Evolutionary conservation across 2,888 invertebrate species (phyloP), one percentile per base, ranked within the genome.

Genomic region (Athalia cordata): DNA sequence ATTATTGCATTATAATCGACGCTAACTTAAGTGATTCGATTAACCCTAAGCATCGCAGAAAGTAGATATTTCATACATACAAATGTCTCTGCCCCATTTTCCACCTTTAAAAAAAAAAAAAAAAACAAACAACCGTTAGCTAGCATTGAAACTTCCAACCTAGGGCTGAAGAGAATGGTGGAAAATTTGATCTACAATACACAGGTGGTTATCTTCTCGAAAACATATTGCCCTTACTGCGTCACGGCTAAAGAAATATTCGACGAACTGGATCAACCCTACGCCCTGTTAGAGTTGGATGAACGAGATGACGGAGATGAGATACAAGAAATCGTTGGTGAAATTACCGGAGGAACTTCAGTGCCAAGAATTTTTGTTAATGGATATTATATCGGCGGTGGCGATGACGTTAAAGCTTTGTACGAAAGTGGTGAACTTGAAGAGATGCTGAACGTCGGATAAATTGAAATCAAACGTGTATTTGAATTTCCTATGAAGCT

Each of bases 321-420:
- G 9, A 79, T 79, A 4, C 74, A 77, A 13, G 55, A 75, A 13
- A 75, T 78, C 62, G 47, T 79, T 43, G 79, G 15, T 3, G 11
- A 49, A 4, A 75, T 79, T 0, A 79, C 79, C 3, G 79, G 79
- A 6, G 74, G 67, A 49, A 78, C 61, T 11, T 78, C 79, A n/a
- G 79, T 79, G n/a, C 79, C 79, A 9, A 77, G 79, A 45, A 57
- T 79, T 13, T 79, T 79, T 61, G 64, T 79, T 4, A 59, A 79
- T 5, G 79, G 79, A 0, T 9, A 62, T 15, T 79, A 59, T 55
- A 55, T 79, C 43, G 79, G 79, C 8, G 79, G 79, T 9, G 79
- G 77, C 11, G 45, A 74, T 6, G 79, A 79, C 13, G 72, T 79
- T 15, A 74, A 78, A 49, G 47, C 47, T 49, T 29, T 78, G 52